Percentiles rank a stretch among this genome's conserved stretches.
phyloP scores from a whole-genome alignment of 2,888 invertebrate genomes.

The Heliconius charithonia region DNA sequence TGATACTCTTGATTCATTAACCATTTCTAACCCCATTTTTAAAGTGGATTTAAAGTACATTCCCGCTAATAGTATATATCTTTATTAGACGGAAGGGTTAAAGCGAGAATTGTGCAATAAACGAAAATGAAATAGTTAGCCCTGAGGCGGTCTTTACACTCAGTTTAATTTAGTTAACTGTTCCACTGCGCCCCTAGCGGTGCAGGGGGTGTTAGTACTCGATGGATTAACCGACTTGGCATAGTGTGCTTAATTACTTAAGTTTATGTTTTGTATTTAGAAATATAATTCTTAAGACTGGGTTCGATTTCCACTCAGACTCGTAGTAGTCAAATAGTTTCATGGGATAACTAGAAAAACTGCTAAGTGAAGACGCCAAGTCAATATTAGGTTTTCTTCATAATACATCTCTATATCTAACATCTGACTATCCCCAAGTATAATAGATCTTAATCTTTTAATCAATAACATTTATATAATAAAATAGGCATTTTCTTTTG shows the following conservation, averaged over 20 bases:
- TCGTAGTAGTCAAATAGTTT: too few species aligned
- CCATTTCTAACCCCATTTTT: conserved; percentile 29
- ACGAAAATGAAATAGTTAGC: conserved; percentile 83
- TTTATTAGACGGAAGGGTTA: conserved; percentile 80
- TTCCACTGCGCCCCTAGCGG: conserved; percentile 74
- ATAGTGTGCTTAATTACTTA: conserved; percentile 25
- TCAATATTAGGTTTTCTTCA: too few species aligned
- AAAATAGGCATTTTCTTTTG: too few species aligned
- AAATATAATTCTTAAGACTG: neutral
- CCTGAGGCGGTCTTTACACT: conserved; percentile 82
- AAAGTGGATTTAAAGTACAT: conserved; percentile 65
- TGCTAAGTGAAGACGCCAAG: too few species aligned
- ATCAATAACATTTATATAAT: too few species aligned
- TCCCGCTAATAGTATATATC: conserved; percentile 78
- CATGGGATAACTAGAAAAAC: too few species aligned
- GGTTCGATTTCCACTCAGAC: neutral
- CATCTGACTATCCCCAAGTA: too few species aligned
- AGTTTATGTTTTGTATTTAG: neutral
- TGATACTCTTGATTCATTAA: neutral
- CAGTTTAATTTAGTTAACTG: conserved; percentile 84
- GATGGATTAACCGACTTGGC: conserved; percentile 33
- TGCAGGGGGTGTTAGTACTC: conserved; percentile 62
- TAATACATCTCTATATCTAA: too few species aligned
- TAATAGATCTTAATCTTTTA: too few species aligned
- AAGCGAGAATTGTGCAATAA: conserved; percentile 77